phyloP scores from a whole-genome alignment of 2,888 invertebrate genomes.

The Acronicta alni region DNA sequence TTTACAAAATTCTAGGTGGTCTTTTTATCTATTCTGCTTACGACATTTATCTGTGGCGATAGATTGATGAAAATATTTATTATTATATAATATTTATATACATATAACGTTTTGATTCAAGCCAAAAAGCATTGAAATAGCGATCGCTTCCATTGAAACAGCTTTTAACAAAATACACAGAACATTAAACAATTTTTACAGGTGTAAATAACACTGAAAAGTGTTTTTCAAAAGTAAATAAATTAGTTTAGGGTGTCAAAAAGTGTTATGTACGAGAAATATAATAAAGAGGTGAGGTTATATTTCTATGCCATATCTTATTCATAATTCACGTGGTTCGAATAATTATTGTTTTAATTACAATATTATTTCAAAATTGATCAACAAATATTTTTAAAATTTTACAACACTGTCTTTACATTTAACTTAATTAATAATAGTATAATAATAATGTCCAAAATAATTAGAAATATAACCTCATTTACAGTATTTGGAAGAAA shows the following conservation, averaged over 20 bases:
- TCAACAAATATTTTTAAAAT: background rate
- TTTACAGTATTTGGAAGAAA: slow-evolving; percentile 44
- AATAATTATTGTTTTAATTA: slow-evolving; percentile 19
- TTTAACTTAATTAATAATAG: slow-evolving; percentile 5
- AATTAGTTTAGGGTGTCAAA: slow-evolving; percentile 42
- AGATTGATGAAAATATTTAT: slow-evolving; percentile 46
- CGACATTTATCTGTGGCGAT: slow-evolving; percentile 47
- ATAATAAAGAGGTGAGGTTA: slow-evolving; percentile 49
- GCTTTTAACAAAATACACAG: slow-evolving; percentile 54
- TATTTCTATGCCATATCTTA: slow-evolving; percentile 35
- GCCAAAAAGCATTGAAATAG: slow-evolving; percentile 68
- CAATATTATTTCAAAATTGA: background rate
- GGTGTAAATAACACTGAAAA: slow-evolving; percentile 47
- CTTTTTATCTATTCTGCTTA: slow-evolving; percentile 48
- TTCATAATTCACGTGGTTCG: slow-evolving; percentile 3
- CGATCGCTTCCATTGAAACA: slow-evolving; percentile 48
- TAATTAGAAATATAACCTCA: slow-evolving; percentile 55
- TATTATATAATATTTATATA: slow-evolving; percentile 54
- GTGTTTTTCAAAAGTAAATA: slow-evolving; percentile 36
- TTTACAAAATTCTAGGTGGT: slow-evolving; percentile 61
- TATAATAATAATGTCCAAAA: slow-evolving; percentile 5
- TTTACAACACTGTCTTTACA: slow-evolving; percentile 19
- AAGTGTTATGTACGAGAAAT: slow-evolving; percentile 46
- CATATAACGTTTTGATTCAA: slow-evolving; percentile 60
- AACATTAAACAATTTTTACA: slow-evolving; percentile 44